These are phyloP conservation scores for Campylorhamphus procurvoides DNA, from an alignment of 2,113 vertebrate species.

Conservation along the genomic window DNA sequence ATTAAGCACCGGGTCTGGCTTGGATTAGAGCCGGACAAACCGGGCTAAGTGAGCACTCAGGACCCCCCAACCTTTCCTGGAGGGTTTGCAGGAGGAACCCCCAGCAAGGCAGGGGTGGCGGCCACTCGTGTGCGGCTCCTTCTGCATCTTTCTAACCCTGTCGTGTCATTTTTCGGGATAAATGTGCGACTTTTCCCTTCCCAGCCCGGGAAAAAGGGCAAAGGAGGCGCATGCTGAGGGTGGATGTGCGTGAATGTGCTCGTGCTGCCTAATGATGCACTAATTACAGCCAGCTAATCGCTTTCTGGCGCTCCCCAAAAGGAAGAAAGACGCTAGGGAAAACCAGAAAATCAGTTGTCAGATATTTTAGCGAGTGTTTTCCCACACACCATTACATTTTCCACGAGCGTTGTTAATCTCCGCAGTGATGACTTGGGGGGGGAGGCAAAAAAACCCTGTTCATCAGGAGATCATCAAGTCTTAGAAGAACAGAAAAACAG, in stretches of 20 bases:
- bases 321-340: not conserved
- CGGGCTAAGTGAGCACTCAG: not conserved
- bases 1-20: not conserved
- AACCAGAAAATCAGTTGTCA: too few relatives aligned
- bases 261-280: not conserved
- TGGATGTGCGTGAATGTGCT: fast-evolving
- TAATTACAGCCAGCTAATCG: not conserved
- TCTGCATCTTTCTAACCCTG: fast-evolving
- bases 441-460: not conserved
- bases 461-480: not conserved
- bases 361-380: not conserved
- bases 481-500: not conserved
- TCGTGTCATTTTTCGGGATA: fast-evolving
- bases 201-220: fast-evolving
- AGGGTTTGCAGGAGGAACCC: too few relatives aligned
- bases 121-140: not conserved
- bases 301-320: not conserved
- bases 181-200: fast-evolving
- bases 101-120: fast-evolving
- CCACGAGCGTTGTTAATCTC: not conserved
- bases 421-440: not conserved
- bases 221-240: not conserved
- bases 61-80: not conserved
- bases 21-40: not conserved
- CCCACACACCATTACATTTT: not conserved